Percentiles rank a stretch among this genome's conserved stretches.
Conservation (phyloP, 2,888 invertebrate species). For the Prosopocoilus inquinatus region DNA sequence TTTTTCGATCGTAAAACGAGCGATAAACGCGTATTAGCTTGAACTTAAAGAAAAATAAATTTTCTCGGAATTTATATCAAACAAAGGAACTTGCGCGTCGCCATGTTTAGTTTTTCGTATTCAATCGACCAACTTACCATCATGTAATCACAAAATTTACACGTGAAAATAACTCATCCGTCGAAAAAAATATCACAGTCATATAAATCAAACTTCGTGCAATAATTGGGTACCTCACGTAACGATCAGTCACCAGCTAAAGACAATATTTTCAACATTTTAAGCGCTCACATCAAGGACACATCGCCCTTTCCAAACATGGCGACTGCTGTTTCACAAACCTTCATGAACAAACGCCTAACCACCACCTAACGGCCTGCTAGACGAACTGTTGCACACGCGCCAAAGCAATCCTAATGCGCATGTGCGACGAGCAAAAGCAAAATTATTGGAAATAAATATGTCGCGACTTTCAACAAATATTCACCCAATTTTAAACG, state of each 20-base stretch:
- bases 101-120: constrained; percentile 52
- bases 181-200: constrained; percentile 50
- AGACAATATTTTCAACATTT: constrained; percentile 55
- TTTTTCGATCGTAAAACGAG: not conserved
- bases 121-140: constrained; percentile 59
- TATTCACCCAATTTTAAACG: constrained; percentile 47
- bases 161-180: constrained; percentile 59
- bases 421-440: constrained; percentile 17
- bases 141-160: constrained; percentile 66
- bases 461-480: constrained; percentile 33
- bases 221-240: constrained; percentile 57
- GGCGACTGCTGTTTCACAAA: constrained; percentile 52
- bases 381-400: constrained; percentile 34
- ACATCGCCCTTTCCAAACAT: constrained; percentile 54
- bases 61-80: constrained; percentile 6
- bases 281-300: constrained; percentile 50
- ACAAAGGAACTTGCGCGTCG: constrained; percentile 41
- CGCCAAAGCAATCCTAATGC: constrained; percentile 18
- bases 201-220: constrained; percentile 49
- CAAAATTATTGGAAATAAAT: not conserved
- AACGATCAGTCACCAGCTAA: constrained; percentile 53
- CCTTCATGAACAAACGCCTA: constrained; percentile 35
- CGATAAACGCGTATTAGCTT: not conserved
- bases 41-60: not conserved
- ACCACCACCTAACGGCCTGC: constrained; percentile 26